phyloP scores from a whole-genome alignment of 2,888 invertebrate genomes.

The Oegoconia quadripuncta region DNA sequence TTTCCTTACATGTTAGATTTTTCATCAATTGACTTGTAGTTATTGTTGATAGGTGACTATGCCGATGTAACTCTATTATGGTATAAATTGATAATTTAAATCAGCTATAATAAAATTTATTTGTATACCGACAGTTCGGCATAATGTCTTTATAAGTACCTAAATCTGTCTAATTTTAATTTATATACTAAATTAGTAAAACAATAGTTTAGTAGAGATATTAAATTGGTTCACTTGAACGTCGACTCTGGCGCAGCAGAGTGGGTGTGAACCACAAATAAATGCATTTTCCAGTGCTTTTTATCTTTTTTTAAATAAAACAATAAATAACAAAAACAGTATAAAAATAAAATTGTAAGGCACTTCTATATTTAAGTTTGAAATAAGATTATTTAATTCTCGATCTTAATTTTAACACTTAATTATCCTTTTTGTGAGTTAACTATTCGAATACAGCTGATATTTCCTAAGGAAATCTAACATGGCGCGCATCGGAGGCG shows the following conservation, averaged over 20 bases:
- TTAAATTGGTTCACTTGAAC: conserved; percentile 37
- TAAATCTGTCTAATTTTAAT: conserved; percentile 7
- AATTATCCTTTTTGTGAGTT: conserved; percentile 49
- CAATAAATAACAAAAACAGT: conserved; percentile 45
- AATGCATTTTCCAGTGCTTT: conserved; percentile 70
- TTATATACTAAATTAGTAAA: conserved; percentile 7
- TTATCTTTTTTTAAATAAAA: conserved; percentile 41
- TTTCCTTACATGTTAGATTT: conserved; percentile 31
- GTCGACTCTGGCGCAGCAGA: conserved; percentile 48
- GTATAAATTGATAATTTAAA: conserved; percentile 6
- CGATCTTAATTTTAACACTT: conserved; percentile 50
- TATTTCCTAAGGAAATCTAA: conserved; percentile 39
- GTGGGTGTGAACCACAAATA: conserved; percentile 49
- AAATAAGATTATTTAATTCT: conserved; percentile 54
- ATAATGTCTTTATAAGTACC: conserved; percentile 9
- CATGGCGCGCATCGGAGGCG: conserved; percentile 27
- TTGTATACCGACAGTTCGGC: conserved; percentile 5
- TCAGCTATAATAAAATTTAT: conserved; percentile 2
- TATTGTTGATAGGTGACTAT: conserved; percentile 33
- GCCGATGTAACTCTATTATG: conserved; percentile 2
- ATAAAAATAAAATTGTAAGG: conserved; percentile 75
- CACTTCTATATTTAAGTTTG: conserved; percentile 74
- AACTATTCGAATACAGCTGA: conserved; percentile 41
- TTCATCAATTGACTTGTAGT: conserved; percentile 64
- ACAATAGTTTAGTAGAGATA: conserved; percentile 36